These are phyloP conservation scores for Drosophila tristis DNA, from an alignment of 1,140 invertebrate species.

Conservation along the genomic window DNA sequence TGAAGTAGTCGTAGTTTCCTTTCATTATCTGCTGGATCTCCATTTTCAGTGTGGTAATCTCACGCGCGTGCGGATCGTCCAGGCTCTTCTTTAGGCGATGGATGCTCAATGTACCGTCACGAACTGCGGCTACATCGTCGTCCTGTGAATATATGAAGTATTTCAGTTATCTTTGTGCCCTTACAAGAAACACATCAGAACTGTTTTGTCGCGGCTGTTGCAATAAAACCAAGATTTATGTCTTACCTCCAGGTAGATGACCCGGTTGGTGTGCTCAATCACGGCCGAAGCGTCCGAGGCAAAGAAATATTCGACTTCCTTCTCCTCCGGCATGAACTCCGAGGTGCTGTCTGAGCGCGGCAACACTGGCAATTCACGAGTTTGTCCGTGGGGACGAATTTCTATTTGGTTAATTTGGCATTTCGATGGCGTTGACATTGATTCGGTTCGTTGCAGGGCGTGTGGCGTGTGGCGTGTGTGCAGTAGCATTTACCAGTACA, in stretches of 20 bases:
- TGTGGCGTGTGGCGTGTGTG: constrained; percentile 9
- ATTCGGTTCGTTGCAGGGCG: constrained; percentile 24
- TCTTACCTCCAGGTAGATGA: constrained; percentile 93
- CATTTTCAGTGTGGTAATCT: constrained; percentile 98
- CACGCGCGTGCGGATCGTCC: constrained; percentile 94
- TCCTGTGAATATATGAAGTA: constrained; percentile 85
- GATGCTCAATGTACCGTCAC: constrained; percentile 96
- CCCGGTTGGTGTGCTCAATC: constrained; percentile 99
- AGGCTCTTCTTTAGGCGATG: constrained; percentile 93
- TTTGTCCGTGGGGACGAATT: constrained; percentile 88
- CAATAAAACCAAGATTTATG: background rate
- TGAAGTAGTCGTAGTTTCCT: constrained; percentile 98
- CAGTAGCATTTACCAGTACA: constrained; percentile 28
- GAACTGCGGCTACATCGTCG: constrained; percentile 94
- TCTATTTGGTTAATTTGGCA: constrained; percentile 88
- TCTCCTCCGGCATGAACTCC: constrained; percentile 96
- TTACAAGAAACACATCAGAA: too few species aligned
- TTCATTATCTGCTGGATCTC: constrained; percentile 99
- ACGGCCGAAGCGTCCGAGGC: constrained; percentile 99
- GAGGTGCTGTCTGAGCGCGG: constrained; percentile 93
- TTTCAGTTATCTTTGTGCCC: background rate
- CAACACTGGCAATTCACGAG: constrained; percentile 86
- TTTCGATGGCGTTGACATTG: constrained; percentile 44
- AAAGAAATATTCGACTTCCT: constrained; percentile 99
- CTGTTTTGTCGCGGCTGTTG: background rate